Evolutionary conservation across 2,888 invertebrate species (phyloP).

Genomic region (Ganaspis brasiliensis): DNA sequence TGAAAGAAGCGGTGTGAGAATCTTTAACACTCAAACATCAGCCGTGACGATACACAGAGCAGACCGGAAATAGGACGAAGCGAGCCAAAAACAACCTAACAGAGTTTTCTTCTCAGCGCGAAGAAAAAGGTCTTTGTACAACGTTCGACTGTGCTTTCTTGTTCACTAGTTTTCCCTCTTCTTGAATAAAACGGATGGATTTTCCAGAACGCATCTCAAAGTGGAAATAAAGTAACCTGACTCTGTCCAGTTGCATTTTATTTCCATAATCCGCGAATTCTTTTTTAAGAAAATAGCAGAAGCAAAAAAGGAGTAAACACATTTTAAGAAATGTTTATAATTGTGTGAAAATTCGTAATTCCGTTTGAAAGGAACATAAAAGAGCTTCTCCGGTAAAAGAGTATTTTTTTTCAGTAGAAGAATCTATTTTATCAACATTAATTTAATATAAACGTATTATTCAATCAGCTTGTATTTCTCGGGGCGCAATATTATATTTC

Average conservation of each 20-base stretch:
- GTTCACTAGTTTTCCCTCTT: conserved; percentile 28
- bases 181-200: conserved; percentile 18
- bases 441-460: too few relatives aligned
- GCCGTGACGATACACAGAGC: conserved; percentile 16
- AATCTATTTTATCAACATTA: too few relatives aligned
- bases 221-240: background rate
- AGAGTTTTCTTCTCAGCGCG: conserved; percentile 11
- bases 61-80: conserved; percentile 30
- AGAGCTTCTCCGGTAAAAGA: too few relatives aligned
- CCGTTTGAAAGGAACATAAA: too few relatives aligned
- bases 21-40: conserved; percentile 26
- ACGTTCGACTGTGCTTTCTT: conserved; percentile 32
- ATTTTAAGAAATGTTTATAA: too few relatives aligned
- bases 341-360: too few relatives aligned
- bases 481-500: too few relatives aligned
- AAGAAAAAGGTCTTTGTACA: conserved; percentile 40
- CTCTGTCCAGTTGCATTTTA: conserved; percentile 25
- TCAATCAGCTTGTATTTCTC: too few relatives aligned
- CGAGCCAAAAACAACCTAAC: conserved; percentile 34
- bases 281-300: too few relatives aligned
- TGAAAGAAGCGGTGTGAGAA: conserved; percentile 3
- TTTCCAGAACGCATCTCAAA: conserved; percentile 12
- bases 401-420: too few relatives aligned
- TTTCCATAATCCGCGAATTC: conserved; percentile 16
- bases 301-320: too few relatives aligned